Evolutionary conservation across 64 coral and sea anemone species (phyloP), one percentile per base, ranked within the genome.

Genomic region (Porites lutea): DNA sequence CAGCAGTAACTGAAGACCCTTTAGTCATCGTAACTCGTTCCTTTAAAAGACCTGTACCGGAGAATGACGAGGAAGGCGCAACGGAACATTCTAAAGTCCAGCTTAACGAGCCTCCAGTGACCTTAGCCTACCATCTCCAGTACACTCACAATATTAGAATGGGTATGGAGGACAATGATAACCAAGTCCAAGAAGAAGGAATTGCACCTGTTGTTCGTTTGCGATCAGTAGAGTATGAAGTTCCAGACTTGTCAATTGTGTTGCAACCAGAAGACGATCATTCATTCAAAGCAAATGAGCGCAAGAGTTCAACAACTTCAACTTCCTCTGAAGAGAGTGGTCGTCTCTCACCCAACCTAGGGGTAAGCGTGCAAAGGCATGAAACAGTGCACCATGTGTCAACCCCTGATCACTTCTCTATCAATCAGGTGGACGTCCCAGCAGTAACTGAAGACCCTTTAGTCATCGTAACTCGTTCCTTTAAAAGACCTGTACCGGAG

Each of bases 21-120:
- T 12, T 84, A 8, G 19, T 84, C 0, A 46, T 84, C 19, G 62
- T 84, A 50, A 68, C 61, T 84, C 81, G 81, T n/a, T 84, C 81
- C 62, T 20, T 84, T 10, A 84, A 68, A 52, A 84, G 63, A 52
- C 61, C 59, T 10, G 13, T 10, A 15, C 44, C 45, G 19, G 61
- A 67, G 3, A 84, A 3, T 52, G 62, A 84, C 16, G 46, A 66
- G 23, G 2, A 49, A 18, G 2, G 37, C 49, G 79, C 66, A 52
- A 8, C 46, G 16, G 5, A 69, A 68, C 8, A 65, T n/a, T 11
- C 19, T 4, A 48, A 84, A 9, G n/a, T 52, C 3, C 81, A 84
- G 46, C 48, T 16, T 21, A 84, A 16, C 62, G 81, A 84, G 13
- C 46, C 62, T 18, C 46, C 61, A 51, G 5, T 3, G 3, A 47